Conservation (phyloP, 2,888 invertebrate species). For the Drosophila subsilvestris region DNA sequence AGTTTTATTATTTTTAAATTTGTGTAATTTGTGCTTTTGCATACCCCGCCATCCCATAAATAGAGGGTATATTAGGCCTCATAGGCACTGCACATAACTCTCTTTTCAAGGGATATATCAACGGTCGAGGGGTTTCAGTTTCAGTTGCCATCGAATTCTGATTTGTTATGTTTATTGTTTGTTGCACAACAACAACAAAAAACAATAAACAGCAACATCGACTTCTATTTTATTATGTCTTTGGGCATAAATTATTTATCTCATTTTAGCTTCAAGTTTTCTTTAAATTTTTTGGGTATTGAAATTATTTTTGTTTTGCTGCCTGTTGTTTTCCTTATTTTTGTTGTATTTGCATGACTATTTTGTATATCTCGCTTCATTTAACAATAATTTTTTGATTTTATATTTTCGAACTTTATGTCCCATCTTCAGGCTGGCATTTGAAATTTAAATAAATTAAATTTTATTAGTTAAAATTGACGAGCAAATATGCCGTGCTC, state of each 20-base stretch:
- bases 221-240: conserved; percentile 62
- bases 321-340: conserved; percentile 27
- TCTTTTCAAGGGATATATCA: background rate
- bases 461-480: conserved; percentile 76
- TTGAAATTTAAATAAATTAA: conserved; percentile 79
- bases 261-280: conserved; percentile 27
- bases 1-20: conserved; percentile 82
- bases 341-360: conserved; percentile 6
- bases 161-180: conserved; percentile 48
- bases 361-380: conserved; percentile 59
- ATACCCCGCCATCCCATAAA: conserved; percentile 39
- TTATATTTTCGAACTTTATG: conserved; percentile 55
- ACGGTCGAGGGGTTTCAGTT: background rate
- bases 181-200: conserved; percentile 52
- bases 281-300: conserved; percentile 30
- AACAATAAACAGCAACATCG: conserved; percentile 32
- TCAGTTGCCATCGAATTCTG: background rate
- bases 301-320: conserved; percentile 8
- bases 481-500: conserved; percentile 72
- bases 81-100: background rate
- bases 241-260: conserved; percentile 73
- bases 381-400: conserved; percentile 51
- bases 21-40: conserved; percentile 66
- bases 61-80: conserved; percentile 13
- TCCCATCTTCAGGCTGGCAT: conserved; percentile 26